Conservation (phyloP, 2,113 vertebrate species). For the Melanotaenia duboulayi region DNA sequence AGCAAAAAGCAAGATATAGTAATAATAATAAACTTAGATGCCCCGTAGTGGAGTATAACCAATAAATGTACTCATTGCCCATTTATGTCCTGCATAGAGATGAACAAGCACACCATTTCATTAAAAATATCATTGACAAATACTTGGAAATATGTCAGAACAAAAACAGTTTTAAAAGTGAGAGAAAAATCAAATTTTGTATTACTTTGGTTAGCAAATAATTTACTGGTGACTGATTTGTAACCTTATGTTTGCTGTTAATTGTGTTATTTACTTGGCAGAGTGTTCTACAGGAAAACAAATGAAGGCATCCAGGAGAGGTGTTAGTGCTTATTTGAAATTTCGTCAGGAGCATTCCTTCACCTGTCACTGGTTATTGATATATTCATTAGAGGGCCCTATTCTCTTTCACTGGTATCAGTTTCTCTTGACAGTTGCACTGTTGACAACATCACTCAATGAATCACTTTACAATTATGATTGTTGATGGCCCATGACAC, state of each 20-base stretch:
- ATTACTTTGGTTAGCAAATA: not conserved
- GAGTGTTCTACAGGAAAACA: conserved; percentile 67
- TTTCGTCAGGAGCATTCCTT: conserved; percentile 79
- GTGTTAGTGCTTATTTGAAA: conserved; percentile 84
- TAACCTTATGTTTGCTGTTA: conserved; percentile 49
- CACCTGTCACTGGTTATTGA: conserved; percentile 88
- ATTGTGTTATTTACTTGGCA: conserved; percentile 56
- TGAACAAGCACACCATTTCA: not conserved
- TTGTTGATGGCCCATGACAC: conserved; percentile 89
- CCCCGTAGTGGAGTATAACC: not conserved
- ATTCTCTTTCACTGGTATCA: conserved; percentile 82
- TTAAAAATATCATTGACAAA: not conserved
- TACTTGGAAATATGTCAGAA: not conserved
- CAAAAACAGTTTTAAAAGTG: not conserved
- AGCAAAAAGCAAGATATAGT: not conserved
- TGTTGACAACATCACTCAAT: conserved; percentile 87
- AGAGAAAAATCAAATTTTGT: not conserved
- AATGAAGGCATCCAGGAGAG: conserved; percentile 75
- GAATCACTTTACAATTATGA: conserved; percentile 90
- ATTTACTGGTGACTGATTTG: not conserved
- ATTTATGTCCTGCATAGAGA: not conserved
- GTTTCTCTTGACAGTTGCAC: conserved; percentile 85
- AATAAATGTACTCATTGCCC: not conserved
- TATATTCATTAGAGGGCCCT: conserved; percentile 86
- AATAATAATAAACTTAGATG: not conserved